A percentile compares a stretch with the other conserved stretches of the same genome.
phyloP scores from a whole-genome alignment of 2,113 vertebrate genomes.

The Hemiscyllium ocellatum region DNA sequence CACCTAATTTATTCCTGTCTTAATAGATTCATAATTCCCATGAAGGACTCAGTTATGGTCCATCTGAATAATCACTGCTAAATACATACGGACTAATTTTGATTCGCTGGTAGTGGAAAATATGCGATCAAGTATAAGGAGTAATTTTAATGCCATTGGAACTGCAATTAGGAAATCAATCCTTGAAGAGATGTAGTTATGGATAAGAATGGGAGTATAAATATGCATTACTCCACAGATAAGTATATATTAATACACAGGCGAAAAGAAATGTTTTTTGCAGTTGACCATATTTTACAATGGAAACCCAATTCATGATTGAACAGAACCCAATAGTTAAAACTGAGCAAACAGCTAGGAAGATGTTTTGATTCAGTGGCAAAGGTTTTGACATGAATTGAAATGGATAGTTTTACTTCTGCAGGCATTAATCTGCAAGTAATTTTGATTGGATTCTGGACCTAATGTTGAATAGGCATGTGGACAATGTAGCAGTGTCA shows the following conservation, averaged over 20 bases:
- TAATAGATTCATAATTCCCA: neutral
- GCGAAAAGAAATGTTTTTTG: neutral
- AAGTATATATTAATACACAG: too few species aligned
- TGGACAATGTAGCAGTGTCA: neutral
- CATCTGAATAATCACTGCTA: neutral
- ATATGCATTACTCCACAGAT: neutral
- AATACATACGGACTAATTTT: neutral
- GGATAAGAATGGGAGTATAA: neutral
- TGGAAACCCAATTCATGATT: neutral
- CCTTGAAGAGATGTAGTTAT: neutral
- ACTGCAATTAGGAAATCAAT: neutral
- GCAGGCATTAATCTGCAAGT: neutral
- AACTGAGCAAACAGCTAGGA: neutral
- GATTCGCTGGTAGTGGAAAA: neutral
- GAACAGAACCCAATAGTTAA: neutral
- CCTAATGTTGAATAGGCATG: neutral
- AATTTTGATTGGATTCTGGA: neutral
- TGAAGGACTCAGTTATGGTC: neutral
- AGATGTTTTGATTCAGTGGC: neutral
- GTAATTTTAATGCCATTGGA: neutral
- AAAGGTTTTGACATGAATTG: neutral
- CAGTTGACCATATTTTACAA: neutral
- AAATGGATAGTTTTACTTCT: neutral
- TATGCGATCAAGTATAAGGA: neutral
- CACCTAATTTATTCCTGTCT: neutral